Conservation (phyloP, 2,888 invertebrate species). For the Ctenicera cuprea region DNA sequence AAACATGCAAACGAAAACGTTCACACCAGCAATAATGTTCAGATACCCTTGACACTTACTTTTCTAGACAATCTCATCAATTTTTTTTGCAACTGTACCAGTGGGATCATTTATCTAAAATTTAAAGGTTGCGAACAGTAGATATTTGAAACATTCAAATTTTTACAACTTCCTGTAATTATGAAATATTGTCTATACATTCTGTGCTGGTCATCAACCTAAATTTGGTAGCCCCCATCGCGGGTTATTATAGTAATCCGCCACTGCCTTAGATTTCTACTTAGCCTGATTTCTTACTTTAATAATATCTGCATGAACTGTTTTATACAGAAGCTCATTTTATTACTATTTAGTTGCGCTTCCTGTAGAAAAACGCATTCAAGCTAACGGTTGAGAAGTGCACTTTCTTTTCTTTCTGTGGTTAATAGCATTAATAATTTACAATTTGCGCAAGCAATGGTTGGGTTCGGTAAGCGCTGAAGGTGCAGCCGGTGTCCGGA, state of each 20-base stretch:
- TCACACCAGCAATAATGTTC: too few relatives aligned
- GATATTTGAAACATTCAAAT: background rate
- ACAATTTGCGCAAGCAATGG: slow-evolving; percentile 36
- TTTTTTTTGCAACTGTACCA: too few relatives aligned
- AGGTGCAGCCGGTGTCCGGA: slow-evolving; percentile 56
- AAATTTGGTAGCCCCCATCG: background rate
- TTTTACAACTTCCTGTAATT: slow-evolving; percentile 4
- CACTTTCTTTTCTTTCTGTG: slow-evolving; percentile 17
- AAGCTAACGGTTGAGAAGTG: slow-evolving; percentile 15
- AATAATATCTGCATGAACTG: background rate
- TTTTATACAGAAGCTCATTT: slow-evolving; percentile 8
- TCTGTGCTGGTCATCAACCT: background rate
- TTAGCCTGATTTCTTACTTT: background rate
- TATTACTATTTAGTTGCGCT: background rate
- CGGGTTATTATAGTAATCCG: background rate
- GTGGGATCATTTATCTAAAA: background rate
- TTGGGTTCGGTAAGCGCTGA: slow-evolving; percentile 41
- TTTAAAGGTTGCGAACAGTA: background rate
- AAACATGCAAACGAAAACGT: too few relatives aligned
- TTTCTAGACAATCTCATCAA: too few relatives aligned
- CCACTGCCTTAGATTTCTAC: background rate
- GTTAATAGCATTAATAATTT: slow-evolving; percentile 32
- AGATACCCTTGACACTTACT: too few relatives aligned
- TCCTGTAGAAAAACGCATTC: slow-evolving; percentile 2
- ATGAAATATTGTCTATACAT: background rate